Percentiles rank a stretch among this genome's conserved stretches.
Evolutionary conservation across 2,113 vertebrate genomes (phyloP).

Genomic region (Gallinago undulata): DNA sequence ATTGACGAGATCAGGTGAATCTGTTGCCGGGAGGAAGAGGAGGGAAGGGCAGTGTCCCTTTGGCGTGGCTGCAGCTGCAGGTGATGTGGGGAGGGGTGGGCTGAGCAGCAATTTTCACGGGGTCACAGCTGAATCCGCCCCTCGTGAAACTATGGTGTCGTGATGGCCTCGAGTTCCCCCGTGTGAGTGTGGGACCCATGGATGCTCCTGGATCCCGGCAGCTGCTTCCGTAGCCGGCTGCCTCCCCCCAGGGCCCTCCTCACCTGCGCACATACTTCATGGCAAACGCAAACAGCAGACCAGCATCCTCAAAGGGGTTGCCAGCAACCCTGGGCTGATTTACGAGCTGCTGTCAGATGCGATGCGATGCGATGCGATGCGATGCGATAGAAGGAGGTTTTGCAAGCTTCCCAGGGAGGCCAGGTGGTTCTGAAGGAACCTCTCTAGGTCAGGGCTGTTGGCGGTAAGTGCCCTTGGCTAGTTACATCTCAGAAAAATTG

Average conservation of each 20-base stretch:
- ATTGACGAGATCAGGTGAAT: background rate
- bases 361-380: background rate
- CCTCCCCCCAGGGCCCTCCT: background rate
- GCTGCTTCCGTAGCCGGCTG: background rate
- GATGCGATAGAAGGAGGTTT: background rate
- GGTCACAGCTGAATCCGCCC: background rate
- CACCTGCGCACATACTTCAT: background rate
- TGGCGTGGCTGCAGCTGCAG: background rate
- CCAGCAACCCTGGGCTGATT: slow-evolving; percentile 1
- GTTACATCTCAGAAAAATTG: background rate
- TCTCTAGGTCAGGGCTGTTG: background rate
- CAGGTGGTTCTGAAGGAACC: slow-evolving; percentile 37
- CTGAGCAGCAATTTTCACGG: background rate
- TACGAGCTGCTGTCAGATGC: background rate
- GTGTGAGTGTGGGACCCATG: accelerated
- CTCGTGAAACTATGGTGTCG: accelerated
- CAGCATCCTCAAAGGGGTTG: slow-evolving; percentile 9
- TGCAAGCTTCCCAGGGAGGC: background rate
- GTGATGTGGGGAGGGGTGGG: accelerated
- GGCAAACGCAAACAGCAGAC: background rate
- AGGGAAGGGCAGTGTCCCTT: background rate
- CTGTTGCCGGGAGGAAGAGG: background rate
- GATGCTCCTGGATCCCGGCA: background rate
- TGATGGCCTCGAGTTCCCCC: background rate
- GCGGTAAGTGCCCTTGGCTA: background rate